These are phyloP conservation scores for Tiliqua scincoides DNA, from an alignment of 2,113 vertebrate genomes.

Conservation along the genomic window DNA sequence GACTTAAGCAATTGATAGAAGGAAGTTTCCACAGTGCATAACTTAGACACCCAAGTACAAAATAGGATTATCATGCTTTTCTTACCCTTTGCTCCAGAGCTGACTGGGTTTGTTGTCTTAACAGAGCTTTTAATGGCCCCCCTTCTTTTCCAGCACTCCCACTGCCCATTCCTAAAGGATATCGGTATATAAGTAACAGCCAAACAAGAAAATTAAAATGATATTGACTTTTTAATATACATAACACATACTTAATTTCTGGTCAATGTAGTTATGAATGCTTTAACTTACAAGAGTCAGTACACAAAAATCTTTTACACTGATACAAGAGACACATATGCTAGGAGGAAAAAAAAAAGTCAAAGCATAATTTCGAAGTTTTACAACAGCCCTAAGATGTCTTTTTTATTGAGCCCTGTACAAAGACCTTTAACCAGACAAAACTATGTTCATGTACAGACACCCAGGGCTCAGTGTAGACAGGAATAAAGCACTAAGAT, in stretches of 20 bases:
- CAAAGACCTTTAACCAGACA: not conserved
- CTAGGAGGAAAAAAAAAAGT: not conserved
- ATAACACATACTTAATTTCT: not conserved
- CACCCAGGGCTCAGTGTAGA: not conserved
- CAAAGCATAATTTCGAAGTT: not conserved
- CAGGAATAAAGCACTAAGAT: not conserved
- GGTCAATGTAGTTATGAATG: not conserved
- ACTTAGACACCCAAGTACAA: slow-evolving; percentile 16
- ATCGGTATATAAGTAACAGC: slow-evolving; percentile 71
- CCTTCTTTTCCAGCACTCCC: slow-evolving; percentile 96
- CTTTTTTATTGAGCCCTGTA: not conserved
- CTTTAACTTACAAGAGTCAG: not conserved
- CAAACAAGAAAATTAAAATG: slow-evolving; percentile 50
- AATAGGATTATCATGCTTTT: slow-evolving; percentile 29
- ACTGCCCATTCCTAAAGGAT: slow-evolving; percentile 94
- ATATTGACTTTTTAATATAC: not conserved
- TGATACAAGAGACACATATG: not conserved
- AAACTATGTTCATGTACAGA: rapidly evolving
- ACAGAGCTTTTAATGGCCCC: slow-evolving; percentile 92
- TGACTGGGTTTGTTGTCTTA: slow-evolving; percentile 95
- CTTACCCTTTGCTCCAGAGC: slow-evolving; percentile 96
- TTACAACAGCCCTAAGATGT: not conserved
- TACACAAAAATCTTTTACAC: not conserved
- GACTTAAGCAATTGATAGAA: slow-evolving; percentile 15
- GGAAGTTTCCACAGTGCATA: slow-evolving; percentile 22